These are phyloP conservation scores for Chrysaora quinquecirrha DNA, from an alignment of 30 jellyfish, hydroid and myxozoan species.

Conservation along the genomic window DNA sequence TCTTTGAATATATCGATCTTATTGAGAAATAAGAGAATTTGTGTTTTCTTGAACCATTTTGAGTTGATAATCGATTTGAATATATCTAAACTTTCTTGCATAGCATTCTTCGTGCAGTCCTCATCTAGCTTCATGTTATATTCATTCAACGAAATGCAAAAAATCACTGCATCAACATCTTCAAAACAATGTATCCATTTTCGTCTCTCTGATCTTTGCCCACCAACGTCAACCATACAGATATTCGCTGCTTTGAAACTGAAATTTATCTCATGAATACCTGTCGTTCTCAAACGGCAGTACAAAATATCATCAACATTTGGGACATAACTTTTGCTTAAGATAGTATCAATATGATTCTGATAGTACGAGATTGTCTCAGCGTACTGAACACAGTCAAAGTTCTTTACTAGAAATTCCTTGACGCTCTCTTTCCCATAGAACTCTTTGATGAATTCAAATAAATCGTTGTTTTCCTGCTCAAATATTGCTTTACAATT, in stretches of 20 bases:
- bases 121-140: slow-evolving; percentile 17
- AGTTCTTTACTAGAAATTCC: background rate
- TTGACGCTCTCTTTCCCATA: slow-evolving; percentile 54
- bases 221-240: slow-evolving; percentile 74
- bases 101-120: slow-evolving; percentile 51
- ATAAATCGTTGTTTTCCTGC: slow-evolving; percentile 18
- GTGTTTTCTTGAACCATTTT: slow-evolving; percentile 52
- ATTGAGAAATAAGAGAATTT: slow-evolving; percentile 53
- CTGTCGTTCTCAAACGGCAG: slow-evolving; percentile 45
- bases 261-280: slow-evolving; percentile 39
- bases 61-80: slow-evolving; percentile 60
- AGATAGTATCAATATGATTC: slow-evolving; percentile 17
- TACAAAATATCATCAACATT: slow-evolving; percentile 58
- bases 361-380: background rate
- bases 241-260: slow-evolving; percentile 8
- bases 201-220: slow-evolving; percentile 71
- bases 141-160: slow-evolving; percentile 6
- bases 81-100: slow-evolving; percentile 58
- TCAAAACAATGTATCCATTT: slow-evolving; percentile 74
- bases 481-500: slow-evolving; percentile 12
- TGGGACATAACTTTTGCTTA: slow-evolving; percentile 42
- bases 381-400: slow-evolving; percentile 12
- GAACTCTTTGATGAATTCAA: slow-evolving; percentile 1
- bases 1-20: slow-evolving; percentile 67
- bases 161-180: slow-evolving; percentile 54